These are phyloP conservation scores for Mesorhabditis belari DNA, from an alignment of 2,888 invertebrate species.

Conservation along the genomic window DNA sequence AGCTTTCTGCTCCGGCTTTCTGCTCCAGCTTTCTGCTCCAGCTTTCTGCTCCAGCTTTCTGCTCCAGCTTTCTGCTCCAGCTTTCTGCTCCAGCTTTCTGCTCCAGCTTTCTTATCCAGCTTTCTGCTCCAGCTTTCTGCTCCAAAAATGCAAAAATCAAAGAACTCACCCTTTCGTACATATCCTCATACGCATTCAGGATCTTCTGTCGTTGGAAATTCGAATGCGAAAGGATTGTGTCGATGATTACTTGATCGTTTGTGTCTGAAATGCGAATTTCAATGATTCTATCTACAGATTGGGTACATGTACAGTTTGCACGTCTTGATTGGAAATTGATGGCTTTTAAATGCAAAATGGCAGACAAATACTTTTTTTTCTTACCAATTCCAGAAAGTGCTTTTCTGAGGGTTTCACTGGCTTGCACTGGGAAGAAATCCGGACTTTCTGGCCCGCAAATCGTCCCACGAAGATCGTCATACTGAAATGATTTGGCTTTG, in stretches of 20 bases:
- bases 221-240: constrained; percentile 42
- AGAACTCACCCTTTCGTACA: constrained; percentile 38
- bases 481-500: constrained; percentile 16
- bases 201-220: constrained; percentile 52
- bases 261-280: constrained; percentile 28
- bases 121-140: too few relatives aligned
- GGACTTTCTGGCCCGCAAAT: constrained; percentile 45
- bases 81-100: too few relatives aligned
- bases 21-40: too few relatives aligned
- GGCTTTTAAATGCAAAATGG: not conserved
- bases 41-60: too few relatives aligned
- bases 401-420: constrained; percentile 37
- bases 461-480: constrained; percentile 47
- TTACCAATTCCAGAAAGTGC: constrained; percentile 42
- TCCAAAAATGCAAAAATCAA: not conserved
- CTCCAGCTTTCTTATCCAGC: too few relatives aligned
- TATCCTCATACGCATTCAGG: constrained; percentile 44
- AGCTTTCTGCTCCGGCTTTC: too few relatives aligned
- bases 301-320: not conserved
- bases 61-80: too few relatives aligned
- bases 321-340: not conserved
- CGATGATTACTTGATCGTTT: constrained; percentile 45
- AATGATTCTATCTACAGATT: not conserved
- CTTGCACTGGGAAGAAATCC: constrained; percentile 49
- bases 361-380: not conserved